Conservation (phyloP, 2,888 invertebrate genomes). For the Campoletis raptor region DNA sequence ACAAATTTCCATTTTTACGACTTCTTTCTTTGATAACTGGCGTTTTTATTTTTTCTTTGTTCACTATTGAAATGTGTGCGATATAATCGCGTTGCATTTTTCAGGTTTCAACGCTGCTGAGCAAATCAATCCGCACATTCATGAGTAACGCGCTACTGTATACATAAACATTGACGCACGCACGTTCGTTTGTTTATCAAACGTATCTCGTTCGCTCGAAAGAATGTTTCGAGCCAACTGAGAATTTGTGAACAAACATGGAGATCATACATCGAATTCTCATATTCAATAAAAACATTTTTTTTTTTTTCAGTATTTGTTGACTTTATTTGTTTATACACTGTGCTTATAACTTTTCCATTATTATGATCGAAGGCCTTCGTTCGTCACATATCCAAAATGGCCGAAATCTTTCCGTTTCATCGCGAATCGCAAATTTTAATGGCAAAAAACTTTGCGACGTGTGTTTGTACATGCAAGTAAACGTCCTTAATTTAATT, state of each 20-base stretch:
- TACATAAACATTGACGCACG: slow-evolving; percentile 23
- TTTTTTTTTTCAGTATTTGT: neutral
- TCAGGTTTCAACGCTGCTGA: neutral
- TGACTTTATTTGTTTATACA: neutral
- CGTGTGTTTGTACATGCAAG: neutral
- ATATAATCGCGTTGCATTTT: neutral
- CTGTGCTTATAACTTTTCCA: neutral
- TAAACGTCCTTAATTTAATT: neutral
- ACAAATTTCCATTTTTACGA: neutral
- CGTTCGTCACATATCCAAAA: neutral
- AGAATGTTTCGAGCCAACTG: neutral
- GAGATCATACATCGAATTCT: neutral
- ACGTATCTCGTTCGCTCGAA: neutral
- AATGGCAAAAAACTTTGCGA: neutral
- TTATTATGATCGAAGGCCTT: neutral
- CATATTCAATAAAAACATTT: neutral
- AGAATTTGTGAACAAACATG: neutral
- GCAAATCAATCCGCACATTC: neutral
- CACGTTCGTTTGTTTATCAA: slow-evolving; percentile 22
- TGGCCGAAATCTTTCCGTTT: neutral
- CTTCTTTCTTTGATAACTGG: neutral
- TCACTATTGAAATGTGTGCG: neutral
- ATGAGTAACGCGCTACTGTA: slow-evolving; percentile 14
- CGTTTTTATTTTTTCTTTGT: neutral
- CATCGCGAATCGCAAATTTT: neutral